Percentiles rank a stretch among this genome's conserved stretches.
phyloP scores from a whole-genome alignment of 2,888 invertebrate genomes.

The Pollenia amentaria region DNA sequence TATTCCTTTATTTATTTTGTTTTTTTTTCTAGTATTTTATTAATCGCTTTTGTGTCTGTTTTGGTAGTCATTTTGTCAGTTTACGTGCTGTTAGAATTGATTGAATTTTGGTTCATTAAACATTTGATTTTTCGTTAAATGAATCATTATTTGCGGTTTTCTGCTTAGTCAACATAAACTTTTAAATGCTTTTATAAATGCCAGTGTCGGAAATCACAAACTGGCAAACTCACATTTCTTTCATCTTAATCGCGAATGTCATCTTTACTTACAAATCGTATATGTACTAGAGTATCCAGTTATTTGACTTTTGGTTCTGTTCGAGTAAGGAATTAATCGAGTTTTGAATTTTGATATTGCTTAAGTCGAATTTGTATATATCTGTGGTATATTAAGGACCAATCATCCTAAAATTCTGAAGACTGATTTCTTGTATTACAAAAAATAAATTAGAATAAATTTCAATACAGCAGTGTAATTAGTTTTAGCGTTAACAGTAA shows the following conservation, averaged over 20 bases:
- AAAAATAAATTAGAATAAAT: too few relatives aligned
- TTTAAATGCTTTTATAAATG: background rate
- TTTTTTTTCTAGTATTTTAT: background rate
- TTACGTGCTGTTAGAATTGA: background rate
- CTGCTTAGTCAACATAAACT: conserved; percentile 37
- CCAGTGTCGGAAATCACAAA: background rate
- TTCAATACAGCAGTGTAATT: too few relatives aligned
- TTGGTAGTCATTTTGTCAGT: background rate
- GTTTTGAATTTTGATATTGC: too few relatives aligned
- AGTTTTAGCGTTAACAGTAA: too few relatives aligned
- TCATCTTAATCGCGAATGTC: background rate
- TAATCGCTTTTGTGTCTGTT: background rate
- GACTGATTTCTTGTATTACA: too few relatives aligned
- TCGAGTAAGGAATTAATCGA: too few relatives aligned
- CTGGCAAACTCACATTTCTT: background rate
- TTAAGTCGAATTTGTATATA: too few relatives aligned
- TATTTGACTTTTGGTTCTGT: too few relatives aligned
- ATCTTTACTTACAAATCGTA: background rate
- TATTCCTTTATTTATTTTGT: background rate
- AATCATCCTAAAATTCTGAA: too few relatives aligned
- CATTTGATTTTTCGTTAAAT: conserved; percentile 48
- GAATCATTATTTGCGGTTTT: conserved; percentile 49
- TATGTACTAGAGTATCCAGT: too few relatives aligned
- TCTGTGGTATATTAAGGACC: too few relatives aligned
- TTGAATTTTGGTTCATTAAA: conserved; percentile 46